Evolutionary conservation across 2,888 invertebrate genomes (phyloP), one percentile per base, ranked within the genome.

Genomic region (Steinernema scapterisci): DNA sequence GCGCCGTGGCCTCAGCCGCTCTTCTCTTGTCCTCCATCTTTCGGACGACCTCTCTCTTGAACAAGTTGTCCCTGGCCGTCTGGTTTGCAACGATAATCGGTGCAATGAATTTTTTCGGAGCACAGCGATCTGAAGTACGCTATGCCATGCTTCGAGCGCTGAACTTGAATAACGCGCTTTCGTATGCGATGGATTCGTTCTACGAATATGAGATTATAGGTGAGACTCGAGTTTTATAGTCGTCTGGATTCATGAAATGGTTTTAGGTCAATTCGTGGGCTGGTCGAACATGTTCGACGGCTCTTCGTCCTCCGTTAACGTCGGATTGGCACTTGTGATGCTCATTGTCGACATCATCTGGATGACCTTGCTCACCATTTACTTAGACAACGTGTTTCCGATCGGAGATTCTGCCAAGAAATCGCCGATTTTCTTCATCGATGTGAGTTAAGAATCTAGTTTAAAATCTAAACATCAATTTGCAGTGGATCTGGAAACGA

Each of bases 271-370:
- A 38, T 38, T 74, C 72, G 9, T 75, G 16, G 75, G 75, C 45
- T 75, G 75, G 75, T 23, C 19, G 19, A 78, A 79, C 38, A 80
- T 81, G 77, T 82, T 81, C 76, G 45, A 74, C 25, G 80, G 77
- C 19, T 75, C 78, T 0, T 51, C 76, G 0, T 71, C 76, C n/a
- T 76, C 76, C 9, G 81, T 83, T 54, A 78, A 84, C 7, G 71
- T 84, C 25, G 86, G 84, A n/a, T 75, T 77, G 70, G 81, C 84
- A 23, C 70, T 85, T 6, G 43, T 85, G 1, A 84, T 86, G 84
- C 76, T 86, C 54, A 75, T 85, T 31, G 73, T 85, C 16, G 86
- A 86, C 73, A 78, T 82, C 19, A 0, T 81, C 0, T 76, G 80
- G 31, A 76, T 82, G 38, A 45, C 70, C 23, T 5, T 80, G 16